Conservation (phyloP, 1,140 invertebrate species). For the Stegodyphus mimosarum region DNA sequence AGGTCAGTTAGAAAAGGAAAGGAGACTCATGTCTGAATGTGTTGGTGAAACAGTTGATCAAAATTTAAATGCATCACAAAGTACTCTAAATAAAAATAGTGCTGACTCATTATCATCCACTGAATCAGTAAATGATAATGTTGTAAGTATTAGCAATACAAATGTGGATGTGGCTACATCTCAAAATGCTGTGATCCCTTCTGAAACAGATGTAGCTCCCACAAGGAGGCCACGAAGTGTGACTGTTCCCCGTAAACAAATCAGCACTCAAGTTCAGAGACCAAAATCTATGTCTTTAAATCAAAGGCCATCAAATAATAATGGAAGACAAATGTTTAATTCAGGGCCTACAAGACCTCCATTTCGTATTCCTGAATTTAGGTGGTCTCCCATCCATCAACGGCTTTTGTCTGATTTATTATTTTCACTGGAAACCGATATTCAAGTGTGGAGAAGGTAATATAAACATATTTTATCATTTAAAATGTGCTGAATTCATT, state of each 20-base stretch:
- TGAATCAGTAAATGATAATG: slow-evolving; percentile 52
- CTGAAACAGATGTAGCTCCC: slow-evolving; percentile 40
- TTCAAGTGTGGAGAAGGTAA: slow-evolving; percentile 89
- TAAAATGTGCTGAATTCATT: background rate
- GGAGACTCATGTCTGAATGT: slow-evolving; percentile 31
- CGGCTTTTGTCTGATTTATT: slow-evolving; percentile 94
- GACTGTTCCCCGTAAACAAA: slow-evolving; percentile 41
- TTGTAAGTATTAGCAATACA: slow-evolving; percentile 6
- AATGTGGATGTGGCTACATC: background rate
- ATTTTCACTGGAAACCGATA: slow-evolving; percentile 96
- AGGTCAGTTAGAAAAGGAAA: slow-evolving; percentile 48
- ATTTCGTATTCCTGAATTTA: slow-evolving; percentile 98
- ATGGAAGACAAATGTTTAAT: slow-evolving; percentile 61
- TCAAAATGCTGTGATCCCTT: background rate
- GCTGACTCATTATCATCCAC: slow-evolving; percentile 13
- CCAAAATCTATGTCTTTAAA: slow-evolving; percentile 55
- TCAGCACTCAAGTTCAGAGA: slow-evolving; percentile 20
- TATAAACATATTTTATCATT: slow-evolving; percentile 45
- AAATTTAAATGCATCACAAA: slow-evolving; percentile 2
- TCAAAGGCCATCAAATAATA: slow-evolving; percentile 8
- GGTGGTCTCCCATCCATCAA: slow-evolving; percentile 99
- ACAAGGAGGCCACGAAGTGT: slow-evolving; percentile 48
- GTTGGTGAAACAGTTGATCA: slow-evolving; percentile 24
- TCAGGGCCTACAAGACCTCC: slow-evolving; percentile 75
- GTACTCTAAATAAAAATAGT: slow-evolving; percentile 20